Percentiles rank a stretch among this genome's conserved stretches.
phyloP scores from a whole-genome alignment of 1,140 invertebrate genomes.

The Maconellicoccus hirsutus region DNA sequence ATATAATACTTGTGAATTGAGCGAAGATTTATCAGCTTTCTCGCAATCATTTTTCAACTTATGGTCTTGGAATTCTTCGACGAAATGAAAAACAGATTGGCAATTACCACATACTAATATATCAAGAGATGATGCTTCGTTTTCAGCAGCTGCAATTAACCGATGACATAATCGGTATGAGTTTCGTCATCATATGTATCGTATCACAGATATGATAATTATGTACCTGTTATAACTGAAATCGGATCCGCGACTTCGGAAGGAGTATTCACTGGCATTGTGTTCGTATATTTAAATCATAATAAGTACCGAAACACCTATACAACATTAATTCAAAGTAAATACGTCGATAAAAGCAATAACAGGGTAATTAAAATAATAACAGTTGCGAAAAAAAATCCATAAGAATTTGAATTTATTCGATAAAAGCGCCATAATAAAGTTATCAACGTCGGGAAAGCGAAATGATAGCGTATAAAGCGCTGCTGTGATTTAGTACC shows the following conservation, averaged over 20 bases:
- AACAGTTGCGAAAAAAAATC: not conserved
- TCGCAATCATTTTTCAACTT: conserved; percentile 44
- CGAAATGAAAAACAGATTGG: conserved; percentile 61
- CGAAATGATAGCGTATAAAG: not conserved
- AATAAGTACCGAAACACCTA: not conserved
- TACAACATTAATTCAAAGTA: not conserved
- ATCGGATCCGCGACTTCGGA: not conserved
- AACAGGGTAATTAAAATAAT: too few relatives aligned
- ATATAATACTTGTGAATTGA: conserved; percentile 5
- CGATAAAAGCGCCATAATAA: not conserved
- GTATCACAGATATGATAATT: not conserved
- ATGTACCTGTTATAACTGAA: not conserved
- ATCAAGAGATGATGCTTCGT: conserved; percentile 58
- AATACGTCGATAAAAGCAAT: too few relatives aligned
- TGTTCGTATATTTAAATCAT: not conserved
- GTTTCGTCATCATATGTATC: not conserved
- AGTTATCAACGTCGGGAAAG: not conserved
- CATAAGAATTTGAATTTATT: not conserved
- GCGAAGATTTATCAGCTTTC: conserved; percentile 28
- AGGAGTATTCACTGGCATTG: not conserved
- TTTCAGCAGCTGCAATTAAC: conserved; percentile 49
- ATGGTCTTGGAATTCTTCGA: conserved; percentile 63
- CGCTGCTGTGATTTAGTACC: not conserved
- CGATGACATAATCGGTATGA: not conserved
- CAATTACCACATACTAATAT: conserved; percentile 68